phyloP scores from a whole-genome alignment of 2,113 vertebrate genomes.

The Odocoileus hemionus region DNA sequence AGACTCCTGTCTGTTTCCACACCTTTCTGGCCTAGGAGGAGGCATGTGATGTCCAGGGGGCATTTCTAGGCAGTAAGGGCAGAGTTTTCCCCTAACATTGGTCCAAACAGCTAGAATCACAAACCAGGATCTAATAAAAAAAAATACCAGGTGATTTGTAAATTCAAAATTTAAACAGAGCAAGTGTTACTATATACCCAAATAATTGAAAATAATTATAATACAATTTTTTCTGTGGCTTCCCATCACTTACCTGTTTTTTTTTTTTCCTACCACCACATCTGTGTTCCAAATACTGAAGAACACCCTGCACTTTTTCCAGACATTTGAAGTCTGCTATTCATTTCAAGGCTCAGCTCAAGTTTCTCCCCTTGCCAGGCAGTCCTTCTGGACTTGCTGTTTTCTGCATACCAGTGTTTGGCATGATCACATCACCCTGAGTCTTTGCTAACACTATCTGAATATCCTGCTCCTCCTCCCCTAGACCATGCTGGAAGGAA shows the following conservation, averaged over 20 bases:
- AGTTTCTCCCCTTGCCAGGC: background rate
- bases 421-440: fast-evolving
- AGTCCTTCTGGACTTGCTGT: background rate
- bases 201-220: background rate
- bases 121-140: background rate
- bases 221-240: background rate
- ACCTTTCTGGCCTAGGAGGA: background rate
- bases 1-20: background rate
- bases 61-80: background rate
- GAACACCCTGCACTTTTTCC: background rate
- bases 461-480: background rate
- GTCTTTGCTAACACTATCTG: background rate
- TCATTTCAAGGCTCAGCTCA: background rate
- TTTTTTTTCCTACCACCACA: no score
- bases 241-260: background rate
- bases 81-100: background rate
- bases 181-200: background rate
- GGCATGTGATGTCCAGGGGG: background rate
- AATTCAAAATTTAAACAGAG: background rate
- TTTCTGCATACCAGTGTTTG: background rate
- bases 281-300: background rate
- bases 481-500: background rate
- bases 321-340: background rate
- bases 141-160: background rate
- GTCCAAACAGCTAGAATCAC: background rate